Conservation (phyloP, 2,888 invertebrate genomes). For the Nephrotoma flavescens region DNA sequence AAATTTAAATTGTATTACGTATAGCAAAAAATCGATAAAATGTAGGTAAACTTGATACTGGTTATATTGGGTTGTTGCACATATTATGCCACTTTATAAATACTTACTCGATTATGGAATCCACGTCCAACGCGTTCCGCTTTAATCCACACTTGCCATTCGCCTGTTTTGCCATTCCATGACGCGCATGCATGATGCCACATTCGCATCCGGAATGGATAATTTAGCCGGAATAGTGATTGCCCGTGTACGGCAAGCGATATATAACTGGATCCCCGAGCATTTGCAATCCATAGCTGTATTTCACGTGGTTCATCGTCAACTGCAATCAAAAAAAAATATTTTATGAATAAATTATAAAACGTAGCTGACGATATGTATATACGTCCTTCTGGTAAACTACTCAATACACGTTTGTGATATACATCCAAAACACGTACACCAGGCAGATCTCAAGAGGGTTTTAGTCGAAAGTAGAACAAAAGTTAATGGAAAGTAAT, state of each 20-base stretch:
- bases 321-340: conserved; percentile 35
- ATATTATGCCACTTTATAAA: not conserved
- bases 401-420: not conserved
- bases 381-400: not conserved
- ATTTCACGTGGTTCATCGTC: conserved; percentile 59
- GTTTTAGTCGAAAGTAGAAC: not conserved
- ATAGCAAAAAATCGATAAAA: not conserved
- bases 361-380: not conserved
- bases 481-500: not conserved
- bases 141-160: conserved; percentile 83
- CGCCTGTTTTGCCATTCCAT: conserved; percentile 79
- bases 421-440: not conserved
- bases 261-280: conserved; percentile 64
- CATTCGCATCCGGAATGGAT: conserved; percentile 48
- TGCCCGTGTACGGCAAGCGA: conserved; percentile 70
- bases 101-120: conserved; percentile 68
- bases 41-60: not conserved
- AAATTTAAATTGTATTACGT: not conserved
- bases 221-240: conserved; percentile 60
- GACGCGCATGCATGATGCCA: conserved; percentile 83
- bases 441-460: not conserved
- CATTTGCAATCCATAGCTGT: conserved; percentile 66
- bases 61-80: not conserved
- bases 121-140: conserved; percentile 73
- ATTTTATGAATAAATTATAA: not conserved